Evolutionary conservation across 1,140 invertebrate genomes (phyloP).

Genomic region (Drosophila subobscura): DNA sequence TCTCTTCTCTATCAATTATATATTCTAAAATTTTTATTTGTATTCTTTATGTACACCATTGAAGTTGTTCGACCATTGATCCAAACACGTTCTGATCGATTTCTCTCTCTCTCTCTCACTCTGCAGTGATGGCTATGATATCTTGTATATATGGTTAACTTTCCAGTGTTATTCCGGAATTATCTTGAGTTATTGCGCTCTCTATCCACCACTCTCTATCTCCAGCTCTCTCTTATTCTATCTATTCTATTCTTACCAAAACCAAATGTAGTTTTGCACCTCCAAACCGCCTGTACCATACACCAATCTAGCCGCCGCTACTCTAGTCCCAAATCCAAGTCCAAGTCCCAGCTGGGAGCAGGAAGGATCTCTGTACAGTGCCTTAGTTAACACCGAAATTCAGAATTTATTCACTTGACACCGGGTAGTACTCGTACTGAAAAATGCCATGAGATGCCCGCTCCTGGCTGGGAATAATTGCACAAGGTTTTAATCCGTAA

Average conservation of each 20-base stretch:
- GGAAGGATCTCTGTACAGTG: constrained; percentile 49
- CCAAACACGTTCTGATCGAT: constrained; percentile 56
- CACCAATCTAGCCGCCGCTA: constrained; percentile 2
- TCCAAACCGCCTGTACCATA: constrained; percentile 43
- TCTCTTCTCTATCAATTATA: constrained; percentile 43
- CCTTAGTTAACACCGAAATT: constrained; percentile 28
- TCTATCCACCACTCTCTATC: constrained; percentile 23
- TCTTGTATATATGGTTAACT: constrained; percentile 81
- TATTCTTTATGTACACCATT: constrained; percentile 42
- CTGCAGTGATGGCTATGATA: constrained; percentile 44
- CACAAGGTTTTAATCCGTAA: constrained; percentile 19
- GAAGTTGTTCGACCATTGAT: constrained; percentile 61
- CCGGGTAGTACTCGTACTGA: constrained; percentile 51
- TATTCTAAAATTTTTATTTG: constrained; percentile 30
- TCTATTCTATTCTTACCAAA: constrained; percentile 22
- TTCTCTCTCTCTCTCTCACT: constrained; percentile 54
- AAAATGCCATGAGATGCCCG: constrained; percentile 61
- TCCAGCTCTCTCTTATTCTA: constrained; percentile 25
- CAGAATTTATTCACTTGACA: constrained; percentile 44
- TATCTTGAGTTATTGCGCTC: constrained; percentile 60
- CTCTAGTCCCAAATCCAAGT: constrained; percentile 4
- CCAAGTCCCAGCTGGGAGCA: constrained; percentile 67
- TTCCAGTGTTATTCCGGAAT: constrained; percentile 83
- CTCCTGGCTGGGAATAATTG: constrained; percentile 67
- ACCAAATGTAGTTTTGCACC: constrained; percentile 32